phyloP scores from a whole-genome alignment of 2,113 vertebrate species.

The Ammodytes dubius region DNA sequence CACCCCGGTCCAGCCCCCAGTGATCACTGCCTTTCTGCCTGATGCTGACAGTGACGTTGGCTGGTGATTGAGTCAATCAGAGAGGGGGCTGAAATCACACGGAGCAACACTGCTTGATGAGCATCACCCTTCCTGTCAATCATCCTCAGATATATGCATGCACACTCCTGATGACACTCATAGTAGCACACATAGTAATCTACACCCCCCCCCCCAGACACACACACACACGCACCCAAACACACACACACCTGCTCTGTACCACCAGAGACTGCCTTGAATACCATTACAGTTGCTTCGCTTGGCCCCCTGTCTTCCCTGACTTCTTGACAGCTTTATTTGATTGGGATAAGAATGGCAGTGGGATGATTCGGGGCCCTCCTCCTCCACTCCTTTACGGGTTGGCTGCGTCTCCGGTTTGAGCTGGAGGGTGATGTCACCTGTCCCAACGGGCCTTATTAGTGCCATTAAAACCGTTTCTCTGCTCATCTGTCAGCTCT shows the following conservation, averaged over 20 bases:
- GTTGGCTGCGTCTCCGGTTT: conserved; percentile 4
- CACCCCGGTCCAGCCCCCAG: conserved; percentile 24
- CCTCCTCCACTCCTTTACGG: conserved; percentile 19
- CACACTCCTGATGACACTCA: not conserved
- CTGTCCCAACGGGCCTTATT: conserved; percentile 62
- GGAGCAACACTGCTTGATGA: conserved; percentile 24
- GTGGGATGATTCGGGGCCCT: conserved; percentile 24
- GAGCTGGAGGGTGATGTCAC: conserved; percentile 57
- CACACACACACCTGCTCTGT: not conserved
- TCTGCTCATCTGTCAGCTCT: conserved; percentile 12
- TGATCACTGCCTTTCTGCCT: conserved; percentile 45
- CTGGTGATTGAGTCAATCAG: conserved; percentile 53
- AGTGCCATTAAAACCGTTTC: conserved; percentile 56
- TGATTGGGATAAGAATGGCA: conserved; percentile 53
- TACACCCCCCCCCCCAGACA: not conserved
- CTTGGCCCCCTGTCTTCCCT: conserved; percentile 11
- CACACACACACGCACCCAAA: not conserved
- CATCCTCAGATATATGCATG: conserved; percentile 3
- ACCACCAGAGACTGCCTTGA: conserved; percentile 43
- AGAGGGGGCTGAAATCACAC: conserved; percentile 44
- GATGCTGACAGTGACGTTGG: conserved; percentile 57
- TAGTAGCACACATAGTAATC: conserved; percentile 10
- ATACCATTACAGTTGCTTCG: conserved; percentile 50
- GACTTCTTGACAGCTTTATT: conserved; percentile 45
- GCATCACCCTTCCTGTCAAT: conserved; percentile 41